Conservation (phyloP, 2,113 vertebrate genomes). For the Pelodiscus sinensis region DNA sequence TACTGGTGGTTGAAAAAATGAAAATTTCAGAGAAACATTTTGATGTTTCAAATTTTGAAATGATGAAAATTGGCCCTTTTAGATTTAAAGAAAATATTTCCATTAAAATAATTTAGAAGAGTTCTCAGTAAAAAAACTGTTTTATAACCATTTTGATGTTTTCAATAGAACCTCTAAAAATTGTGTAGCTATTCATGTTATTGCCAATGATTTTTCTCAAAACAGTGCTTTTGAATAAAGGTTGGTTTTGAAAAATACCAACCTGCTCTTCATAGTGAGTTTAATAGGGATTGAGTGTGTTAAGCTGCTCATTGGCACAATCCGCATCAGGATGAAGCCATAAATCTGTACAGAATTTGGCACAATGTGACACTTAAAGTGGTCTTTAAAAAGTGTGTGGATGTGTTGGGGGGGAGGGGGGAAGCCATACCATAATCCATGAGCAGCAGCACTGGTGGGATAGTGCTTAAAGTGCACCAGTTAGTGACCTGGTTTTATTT, state of each 20-base stretch:
- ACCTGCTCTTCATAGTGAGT: neutral
- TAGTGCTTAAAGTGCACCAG: neutral
- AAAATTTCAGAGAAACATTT: neutral
- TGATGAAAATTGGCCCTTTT: neutral
- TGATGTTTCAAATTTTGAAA: neutral
- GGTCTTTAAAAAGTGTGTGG: neutral
- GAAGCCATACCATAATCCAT: neutral
- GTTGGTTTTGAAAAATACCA: neutral
- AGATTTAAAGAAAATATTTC: neutral
- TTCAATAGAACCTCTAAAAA: neutral
- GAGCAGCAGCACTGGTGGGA: neutral
- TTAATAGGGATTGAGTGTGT: neutral
- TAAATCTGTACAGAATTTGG: neutral
- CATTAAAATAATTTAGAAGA: neutral
- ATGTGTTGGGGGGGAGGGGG: neutral
- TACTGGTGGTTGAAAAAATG: neutral
- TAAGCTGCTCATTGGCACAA: neutral
- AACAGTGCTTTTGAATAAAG: neutral
- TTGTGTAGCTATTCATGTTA: neutral
- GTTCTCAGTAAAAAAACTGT: neutral
- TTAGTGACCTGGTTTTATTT: neutral
- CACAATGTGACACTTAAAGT: neutral
- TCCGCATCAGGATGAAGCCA: rapidly evolving
- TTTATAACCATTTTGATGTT: neutral
- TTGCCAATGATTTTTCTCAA: neutral